Evolutionary conservation across 2,113 vertebrate species (phyloP), one percentile per base, ranked within the genome.

Genomic region (Junco hyemalis): DNA sequence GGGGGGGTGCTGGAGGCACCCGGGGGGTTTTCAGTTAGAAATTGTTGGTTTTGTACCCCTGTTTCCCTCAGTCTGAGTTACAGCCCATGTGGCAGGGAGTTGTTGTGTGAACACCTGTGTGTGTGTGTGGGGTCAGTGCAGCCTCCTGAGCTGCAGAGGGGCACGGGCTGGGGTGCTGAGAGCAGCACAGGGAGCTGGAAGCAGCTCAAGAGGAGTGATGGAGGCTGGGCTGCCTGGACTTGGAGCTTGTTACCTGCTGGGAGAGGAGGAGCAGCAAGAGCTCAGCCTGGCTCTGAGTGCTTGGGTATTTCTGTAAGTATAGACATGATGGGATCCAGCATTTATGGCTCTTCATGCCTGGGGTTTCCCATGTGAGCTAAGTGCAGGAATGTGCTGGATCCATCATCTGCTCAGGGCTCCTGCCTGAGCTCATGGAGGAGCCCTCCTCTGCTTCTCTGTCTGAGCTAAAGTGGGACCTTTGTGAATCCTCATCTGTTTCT

Each of bases 181-280:
- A 11, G 70, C 31, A 35, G 48, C 12, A 1, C 15, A 0, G 51
- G 12, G 48, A 24, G 44, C 0, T 0, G 9, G 59, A 33, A 15
- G 7, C 1, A 3, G 14, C 63, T 4, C 11, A 6, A 54, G 45
- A 25, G 59, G 23, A 61, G 47, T 0, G 0, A 0, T 38, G 60
- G 22, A 5, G 23, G 15, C 29, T 28, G 33, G 24, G 26, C 21
- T 78, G 19, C 11, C 12, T 44, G 19, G 22, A 11, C 35, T 45
- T 22, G 57, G 69, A 61, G 42, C 40, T 53, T 12, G 0, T 36
- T 31, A 0, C 3, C 6, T 84, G 26, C 28, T 8, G 25, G 21
- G 45, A 33, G 18, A 69, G 36, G 31, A 68, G 40, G 54, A 56
- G 19, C 35, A 50, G 3, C 33, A 73, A 1, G 29, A 78, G 3